Percentiles rank a stretch among this genome's conserved stretches.
Evolutionary conservation across 2,113 vertebrate species (phyloP).

Genomic region (Taxidea taxus): DNA sequence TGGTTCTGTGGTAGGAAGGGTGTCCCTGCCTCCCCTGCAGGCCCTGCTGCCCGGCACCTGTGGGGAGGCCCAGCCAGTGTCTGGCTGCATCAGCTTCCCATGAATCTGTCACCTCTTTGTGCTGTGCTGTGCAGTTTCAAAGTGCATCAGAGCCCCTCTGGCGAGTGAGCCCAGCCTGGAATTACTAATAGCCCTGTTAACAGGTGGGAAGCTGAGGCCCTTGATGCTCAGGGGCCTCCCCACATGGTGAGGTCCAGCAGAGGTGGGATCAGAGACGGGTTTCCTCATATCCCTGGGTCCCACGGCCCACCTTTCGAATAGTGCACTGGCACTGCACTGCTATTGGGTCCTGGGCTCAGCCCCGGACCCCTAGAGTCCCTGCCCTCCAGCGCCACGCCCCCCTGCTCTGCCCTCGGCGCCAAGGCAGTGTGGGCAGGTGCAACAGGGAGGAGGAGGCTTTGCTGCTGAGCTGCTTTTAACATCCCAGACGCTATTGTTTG

Average conservation of each 20-base stretch:
- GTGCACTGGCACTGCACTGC: not conserved
- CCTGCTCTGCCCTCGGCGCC: not conserved
- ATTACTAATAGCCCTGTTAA: not conserved
- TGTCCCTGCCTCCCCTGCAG: not conserved
- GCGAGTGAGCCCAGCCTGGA: not conserved
- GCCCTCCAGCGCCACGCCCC: not conserved
- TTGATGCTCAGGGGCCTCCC: not conserved
- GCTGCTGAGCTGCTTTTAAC: constrained; percentile 71
- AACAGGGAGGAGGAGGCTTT: constrained; percentile 25
- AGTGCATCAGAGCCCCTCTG: not conserved
- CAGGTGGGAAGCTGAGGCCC: not conserved
- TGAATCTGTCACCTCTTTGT: not conserved
- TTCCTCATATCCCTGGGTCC: no score
- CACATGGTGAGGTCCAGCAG: not conserved
- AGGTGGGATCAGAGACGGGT: not conserved
- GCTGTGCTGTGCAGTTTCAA: not conserved
- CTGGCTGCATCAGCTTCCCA: not conserved
- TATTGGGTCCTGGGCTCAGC: not conserved
- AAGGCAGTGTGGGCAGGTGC: constrained; percentile 60
- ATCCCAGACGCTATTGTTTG: constrained; percentile 77
- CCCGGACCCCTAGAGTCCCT: not conserved
- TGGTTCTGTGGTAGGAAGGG: not conserved
- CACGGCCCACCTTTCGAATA: not conserved
- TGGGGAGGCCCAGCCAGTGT: not conserved
- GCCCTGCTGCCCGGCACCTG: fast-evolving